A percentile compares a stretch with the other conserved stretches of the same genome.
phyloP scores from a whole-genome alignment of 2,113 vertebrate species.

The Mugil cephalus region DNA sequence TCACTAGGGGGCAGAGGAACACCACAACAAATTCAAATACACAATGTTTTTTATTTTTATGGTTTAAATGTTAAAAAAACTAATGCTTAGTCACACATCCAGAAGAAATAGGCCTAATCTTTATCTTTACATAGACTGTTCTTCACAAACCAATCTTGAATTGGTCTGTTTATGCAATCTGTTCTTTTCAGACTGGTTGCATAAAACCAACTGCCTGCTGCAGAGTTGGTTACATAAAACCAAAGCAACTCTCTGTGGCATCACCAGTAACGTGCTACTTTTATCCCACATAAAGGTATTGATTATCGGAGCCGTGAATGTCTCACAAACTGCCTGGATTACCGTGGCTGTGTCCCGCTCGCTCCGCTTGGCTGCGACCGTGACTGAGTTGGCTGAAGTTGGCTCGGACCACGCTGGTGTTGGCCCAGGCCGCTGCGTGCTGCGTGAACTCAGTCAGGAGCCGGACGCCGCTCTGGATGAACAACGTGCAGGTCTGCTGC shows the following conservation, averaged over 20 bases:
- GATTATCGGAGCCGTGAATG: neutral
- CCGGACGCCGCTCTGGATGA: conserved; percentile 76
- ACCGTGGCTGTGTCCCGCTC: conserved; percentile 49
- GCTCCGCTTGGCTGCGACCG: conserved; percentile 56
- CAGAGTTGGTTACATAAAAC: neutral
- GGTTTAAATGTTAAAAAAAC: neutral
- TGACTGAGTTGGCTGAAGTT: conserved; percentile 81
- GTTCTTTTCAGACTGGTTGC: neutral
- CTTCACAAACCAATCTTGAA: neutral
- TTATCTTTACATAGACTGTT: neutral
- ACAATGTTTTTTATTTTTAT: too few species aligned
- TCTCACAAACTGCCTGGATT: conserved; percentile 65
- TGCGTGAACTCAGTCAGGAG: conserved; percentile 83
- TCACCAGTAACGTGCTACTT: too few species aligned
- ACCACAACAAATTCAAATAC: too few species aligned
- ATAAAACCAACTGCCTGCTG: neutral
- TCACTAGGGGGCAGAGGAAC: too few species aligned
- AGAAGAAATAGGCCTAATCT: neutral
- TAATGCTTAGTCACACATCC: neutral
- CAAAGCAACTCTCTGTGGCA: neutral
- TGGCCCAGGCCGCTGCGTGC: conserved; percentile 80
- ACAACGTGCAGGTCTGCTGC: conserved; percentile 86
- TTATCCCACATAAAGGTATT: neutral
- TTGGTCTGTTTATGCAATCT: neutral
- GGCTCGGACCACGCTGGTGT: conserved; percentile 84